These are phyloP conservation scores for Diadophis punctatus DNA, from an alignment of 2,113 vertebrate species.

Conservation along the genomic window DNA sequence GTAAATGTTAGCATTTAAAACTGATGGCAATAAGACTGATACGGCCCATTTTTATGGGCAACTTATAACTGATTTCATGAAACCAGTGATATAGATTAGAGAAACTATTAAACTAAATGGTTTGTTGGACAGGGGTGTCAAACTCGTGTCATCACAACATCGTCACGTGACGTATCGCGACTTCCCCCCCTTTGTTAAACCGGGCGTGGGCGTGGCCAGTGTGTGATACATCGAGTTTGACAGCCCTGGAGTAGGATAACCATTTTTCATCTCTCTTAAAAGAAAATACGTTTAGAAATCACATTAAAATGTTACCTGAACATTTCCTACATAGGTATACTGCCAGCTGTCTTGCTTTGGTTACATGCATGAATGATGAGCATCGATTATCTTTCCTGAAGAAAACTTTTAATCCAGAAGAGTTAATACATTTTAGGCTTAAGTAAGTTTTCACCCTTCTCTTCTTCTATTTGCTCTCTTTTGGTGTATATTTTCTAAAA, in stretches of 20 bases:
- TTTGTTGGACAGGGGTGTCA: no score
- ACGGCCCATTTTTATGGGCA: neutral
- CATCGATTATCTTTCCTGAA: constrained; percentile 89
- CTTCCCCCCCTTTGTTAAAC: no score
- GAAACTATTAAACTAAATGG: neutral
- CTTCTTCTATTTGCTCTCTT: neutral
- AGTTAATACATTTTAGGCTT: constrained; percentile 88
- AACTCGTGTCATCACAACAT: no score
- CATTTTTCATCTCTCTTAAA: neutral
- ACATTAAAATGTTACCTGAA: constrained; percentile 17
- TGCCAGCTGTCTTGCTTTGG: constrained; percentile 88
- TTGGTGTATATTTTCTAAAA: neutral
- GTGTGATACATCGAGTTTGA: no score
- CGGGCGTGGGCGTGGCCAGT: no score
- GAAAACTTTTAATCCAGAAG: constrained; percentile 86
- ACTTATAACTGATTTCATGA: neutral
- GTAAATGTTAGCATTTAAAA: neutral
- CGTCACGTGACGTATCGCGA: no score
- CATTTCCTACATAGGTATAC: constrained; percentile 79
- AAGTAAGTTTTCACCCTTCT: constrained; percentile 73
- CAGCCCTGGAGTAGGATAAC: neutral
- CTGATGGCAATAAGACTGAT: neutral
- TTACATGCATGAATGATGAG: constrained; percentile 94
- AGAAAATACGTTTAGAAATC: neutral
- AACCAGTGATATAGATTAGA: neutral